These are phyloP conservation scores for Anser brachyrhynchus DNA, from an alignment of 2,113 vertebrate genomes.

Conservation along the genomic window DNA sequence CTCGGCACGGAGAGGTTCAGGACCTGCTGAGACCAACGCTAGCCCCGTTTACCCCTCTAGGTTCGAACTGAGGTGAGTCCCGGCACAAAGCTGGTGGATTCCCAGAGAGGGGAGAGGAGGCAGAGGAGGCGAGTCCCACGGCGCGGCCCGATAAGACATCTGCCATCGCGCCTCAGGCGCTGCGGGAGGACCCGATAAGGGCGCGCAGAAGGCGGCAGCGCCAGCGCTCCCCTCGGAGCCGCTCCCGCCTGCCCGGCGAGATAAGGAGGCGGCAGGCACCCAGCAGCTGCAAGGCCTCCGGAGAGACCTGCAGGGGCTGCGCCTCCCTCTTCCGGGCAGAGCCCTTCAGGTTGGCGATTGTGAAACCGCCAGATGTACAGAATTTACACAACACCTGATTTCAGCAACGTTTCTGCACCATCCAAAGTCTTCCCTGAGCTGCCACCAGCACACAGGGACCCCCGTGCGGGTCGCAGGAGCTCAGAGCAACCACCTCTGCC, in stretches of 20 bases:
- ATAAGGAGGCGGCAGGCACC: background rate
- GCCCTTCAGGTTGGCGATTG: rapidly evolving
- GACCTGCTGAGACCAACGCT: background rate
- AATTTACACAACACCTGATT: background rate
- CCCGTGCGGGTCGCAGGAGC: rapidly evolving
- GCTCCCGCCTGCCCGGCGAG: background rate
- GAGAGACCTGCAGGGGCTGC: background rate
- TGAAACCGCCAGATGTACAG: rapidly evolving
- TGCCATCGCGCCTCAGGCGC: background rate
- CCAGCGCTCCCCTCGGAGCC: rapidly evolving
- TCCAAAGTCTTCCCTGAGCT: background rate
- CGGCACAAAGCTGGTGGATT: background rate
- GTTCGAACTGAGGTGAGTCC: background rate
- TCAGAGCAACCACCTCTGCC: background rate
- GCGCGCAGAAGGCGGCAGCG: rapidly evolving
- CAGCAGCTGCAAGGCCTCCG: background rate
- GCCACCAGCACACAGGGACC: rapidly evolving
- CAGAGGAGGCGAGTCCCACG: rapidly evolving
- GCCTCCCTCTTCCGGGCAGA: background rate
- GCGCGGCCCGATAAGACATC: background rate
- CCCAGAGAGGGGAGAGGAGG: background rate
- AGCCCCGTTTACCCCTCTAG: background rate
- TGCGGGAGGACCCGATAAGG: rapidly evolving
- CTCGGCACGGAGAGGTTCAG: background rate
- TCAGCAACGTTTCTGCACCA: background rate